phyloP scores from a whole-genome alignment of 2,797 vertebrate species.

The Dromococcyx pavoninus region DNA sequence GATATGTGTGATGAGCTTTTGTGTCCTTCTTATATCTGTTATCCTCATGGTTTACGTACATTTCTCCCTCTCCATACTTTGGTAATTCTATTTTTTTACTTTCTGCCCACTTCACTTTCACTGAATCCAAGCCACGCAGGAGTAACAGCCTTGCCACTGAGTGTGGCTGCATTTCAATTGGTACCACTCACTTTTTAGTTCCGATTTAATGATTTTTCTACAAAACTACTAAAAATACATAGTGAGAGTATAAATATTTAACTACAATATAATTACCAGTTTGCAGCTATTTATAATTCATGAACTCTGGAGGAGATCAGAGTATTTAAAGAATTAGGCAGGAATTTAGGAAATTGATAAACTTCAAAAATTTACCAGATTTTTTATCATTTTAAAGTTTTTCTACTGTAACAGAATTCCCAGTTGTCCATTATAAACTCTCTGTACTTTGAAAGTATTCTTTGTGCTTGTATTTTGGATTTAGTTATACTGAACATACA shows the following conservation, averaged over 20 bases:
- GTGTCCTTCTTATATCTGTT: neutral
- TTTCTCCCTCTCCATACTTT: neutral
- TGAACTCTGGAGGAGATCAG: neutral
- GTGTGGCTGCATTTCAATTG: neutral
- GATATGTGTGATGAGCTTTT: neutral
- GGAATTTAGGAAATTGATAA: neutral
- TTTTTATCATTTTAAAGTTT: neutral
- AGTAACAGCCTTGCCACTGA: neutral
- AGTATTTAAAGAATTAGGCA: neutral
- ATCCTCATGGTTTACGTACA: neutral
- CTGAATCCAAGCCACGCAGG: neutral
- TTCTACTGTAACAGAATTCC: neutral
- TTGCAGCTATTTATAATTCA: conserved; percentile 18
- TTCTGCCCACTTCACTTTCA: neutral
- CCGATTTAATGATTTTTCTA: neutral
- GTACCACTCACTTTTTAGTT: neutral
- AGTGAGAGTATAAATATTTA: neutral
- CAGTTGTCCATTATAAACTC: neutral
- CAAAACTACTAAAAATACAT: neutral
- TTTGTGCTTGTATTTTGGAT: neutral
- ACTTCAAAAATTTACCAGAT: neutral
- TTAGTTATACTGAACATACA: neutral
- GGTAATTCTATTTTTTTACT: neutral
- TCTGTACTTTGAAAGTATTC: neutral
- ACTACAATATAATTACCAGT: neutral